Evolutionary conservation across 2,888 invertebrate species (phyloP).

Genomic region (Oegoconia quadripuncta): DNA sequence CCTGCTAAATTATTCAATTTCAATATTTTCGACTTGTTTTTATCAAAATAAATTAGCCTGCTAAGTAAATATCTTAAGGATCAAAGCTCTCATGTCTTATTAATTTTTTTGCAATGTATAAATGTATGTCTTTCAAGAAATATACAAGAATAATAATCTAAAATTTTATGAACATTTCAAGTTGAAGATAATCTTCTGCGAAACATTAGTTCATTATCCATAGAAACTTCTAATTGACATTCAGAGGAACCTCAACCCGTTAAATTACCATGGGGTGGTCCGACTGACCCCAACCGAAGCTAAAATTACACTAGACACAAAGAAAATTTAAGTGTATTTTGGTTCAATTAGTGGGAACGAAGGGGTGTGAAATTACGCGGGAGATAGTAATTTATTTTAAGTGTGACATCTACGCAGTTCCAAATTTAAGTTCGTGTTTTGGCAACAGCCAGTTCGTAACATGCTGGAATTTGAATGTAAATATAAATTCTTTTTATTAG

Average conservation of each 20-base stretch:
- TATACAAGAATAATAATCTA: too few species aligned
- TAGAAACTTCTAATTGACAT: constrained; percentile 41
- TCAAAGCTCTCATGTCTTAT: too few species aligned
- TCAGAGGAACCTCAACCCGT: constrained; percentile 45
- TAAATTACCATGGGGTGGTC: constrained; percentile 60
- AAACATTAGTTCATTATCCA: constrained; percentile 47
- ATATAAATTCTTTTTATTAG: too few species aligned
- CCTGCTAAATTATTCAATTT: too few species aligned
- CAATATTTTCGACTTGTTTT: too few species aligned
- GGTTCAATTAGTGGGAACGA: constrained; percentile 64
- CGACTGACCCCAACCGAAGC: constrained; percentile 57
- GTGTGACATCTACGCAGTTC: constrained; percentile 41
- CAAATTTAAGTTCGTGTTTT: constrained; percentile 2
- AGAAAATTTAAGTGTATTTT: constrained; percentile 74
- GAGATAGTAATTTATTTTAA: constrained; percentile 65
- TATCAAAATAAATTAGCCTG: too few species aligned
- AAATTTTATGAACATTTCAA: neutral
- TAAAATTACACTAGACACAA: constrained; percentile 70
- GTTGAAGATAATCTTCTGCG: constrained; percentile 25
- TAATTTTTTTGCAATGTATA: too few species aligned
- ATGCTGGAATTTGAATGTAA: too few species aligned
- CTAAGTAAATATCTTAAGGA: too few species aligned
- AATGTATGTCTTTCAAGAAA: too few species aligned
- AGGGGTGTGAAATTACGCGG: constrained; percentile 67
- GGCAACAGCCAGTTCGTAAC: too few species aligned